Evolutionary conservation across 2,113 vertebrate species (phyloP).

Genomic region (Eleginops maclovinus): DNA sequence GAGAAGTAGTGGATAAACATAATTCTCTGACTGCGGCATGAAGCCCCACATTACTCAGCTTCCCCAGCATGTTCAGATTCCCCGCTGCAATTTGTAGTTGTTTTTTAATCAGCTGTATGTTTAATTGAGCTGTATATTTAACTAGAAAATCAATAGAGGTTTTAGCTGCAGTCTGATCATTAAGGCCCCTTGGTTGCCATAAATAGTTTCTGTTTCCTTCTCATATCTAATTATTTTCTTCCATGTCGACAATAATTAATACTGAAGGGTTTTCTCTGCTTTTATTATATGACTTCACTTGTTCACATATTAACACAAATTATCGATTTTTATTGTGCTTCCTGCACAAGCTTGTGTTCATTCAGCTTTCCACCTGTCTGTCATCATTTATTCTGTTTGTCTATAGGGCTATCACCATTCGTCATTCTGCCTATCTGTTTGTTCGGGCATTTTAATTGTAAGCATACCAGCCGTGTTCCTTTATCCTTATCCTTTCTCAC

Average conservation of each 20-base stretch:
- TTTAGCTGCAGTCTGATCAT: slow-evolving; percentile 79
- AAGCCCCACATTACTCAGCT: slow-evolving; percentile 19
- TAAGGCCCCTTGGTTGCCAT: slow-evolving; percentile 72
- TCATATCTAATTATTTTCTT: slow-evolving; percentile 79
- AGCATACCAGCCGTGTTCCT: background rate
- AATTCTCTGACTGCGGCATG: slow-evolving; percentile 26
- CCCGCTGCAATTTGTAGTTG: slow-evolving; percentile 60
- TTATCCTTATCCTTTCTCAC: background rate
- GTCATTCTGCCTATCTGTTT: background rate
- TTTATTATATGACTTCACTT: slow-evolving; percentile 22
- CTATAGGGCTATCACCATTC: background rate
- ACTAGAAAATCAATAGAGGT: slow-evolving; percentile 82
- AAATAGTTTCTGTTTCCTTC: slow-evolving; percentile 76
- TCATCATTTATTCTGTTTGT: background rate
- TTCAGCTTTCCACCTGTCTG: slow-evolving; percentile 7
- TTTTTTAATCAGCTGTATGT: slow-evolving; percentile 81
- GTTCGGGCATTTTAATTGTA: background rate
- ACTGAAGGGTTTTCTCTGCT: slow-evolving; percentile 57
- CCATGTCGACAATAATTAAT: slow-evolving; percentile 74
- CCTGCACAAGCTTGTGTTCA: background rate
- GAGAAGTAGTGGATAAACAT: slow-evolving; percentile 18
- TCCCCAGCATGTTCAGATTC: slow-evolving; percentile 40
- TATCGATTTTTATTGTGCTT: slow-evolving; percentile 41
- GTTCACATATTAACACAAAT: slow-evolving; percentile 36
- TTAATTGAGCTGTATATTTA: slow-evolving; percentile 86